Evolutionary conservation across 1,140 invertebrate genomes (phyloP).

Genomic region (Drosophila ironensis): DNA sequence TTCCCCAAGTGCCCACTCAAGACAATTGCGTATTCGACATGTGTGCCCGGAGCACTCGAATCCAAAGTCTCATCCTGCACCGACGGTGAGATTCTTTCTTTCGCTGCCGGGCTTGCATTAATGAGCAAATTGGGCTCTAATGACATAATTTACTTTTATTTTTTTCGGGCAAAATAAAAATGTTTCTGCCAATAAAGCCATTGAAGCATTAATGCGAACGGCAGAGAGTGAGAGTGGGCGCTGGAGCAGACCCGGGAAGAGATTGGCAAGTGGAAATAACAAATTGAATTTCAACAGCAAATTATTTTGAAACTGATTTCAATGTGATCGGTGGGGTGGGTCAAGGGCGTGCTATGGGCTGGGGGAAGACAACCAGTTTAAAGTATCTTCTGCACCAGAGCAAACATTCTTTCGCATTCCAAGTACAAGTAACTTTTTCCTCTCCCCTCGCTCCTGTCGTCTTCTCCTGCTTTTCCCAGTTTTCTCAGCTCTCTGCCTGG

Average conservation of each 20-base stretch:
- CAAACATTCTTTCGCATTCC: slow-evolving; percentile 53
- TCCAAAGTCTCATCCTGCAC: slow-evolving; percentile 5
- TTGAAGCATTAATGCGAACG: slow-evolving; percentile 62
- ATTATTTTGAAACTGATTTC: slow-evolving; percentile 81
- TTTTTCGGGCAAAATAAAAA: slow-evolving; percentile 60
- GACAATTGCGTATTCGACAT: slow-evolving; percentile 52
- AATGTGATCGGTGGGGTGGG: slow-evolving; percentile 66
- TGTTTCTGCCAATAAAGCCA: slow-evolving; percentile 63
- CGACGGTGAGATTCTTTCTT: background rate
- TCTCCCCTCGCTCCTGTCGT: background rate
- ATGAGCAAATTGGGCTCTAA: slow-evolving; percentile 58
- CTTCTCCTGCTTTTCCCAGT: background rate
- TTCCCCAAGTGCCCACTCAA: slow-evolving; percentile 33
- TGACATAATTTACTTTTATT: slow-evolving; percentile 67
- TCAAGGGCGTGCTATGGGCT: slow-evolving; percentile 14
- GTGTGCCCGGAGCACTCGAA: slow-evolving; percentile 38
- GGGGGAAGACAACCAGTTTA: slow-evolving; percentile 51
- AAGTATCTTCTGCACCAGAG: slow-evolving; percentile 37
- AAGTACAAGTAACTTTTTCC: slow-evolving; percentile 55
- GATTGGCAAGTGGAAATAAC: slow-evolving; percentile 72
- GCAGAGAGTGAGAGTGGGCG: background rate
- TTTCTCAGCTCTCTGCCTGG: too few species aligned
- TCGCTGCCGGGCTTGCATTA: slow-evolving; percentile 28
- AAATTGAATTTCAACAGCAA: slow-evolving; percentile 76
- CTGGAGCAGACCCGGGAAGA: slow-evolving; percentile 1